Base-by-base conservation (phyloP, 2,888 invertebrate species). In the Drosophila quinaria region DNA sequence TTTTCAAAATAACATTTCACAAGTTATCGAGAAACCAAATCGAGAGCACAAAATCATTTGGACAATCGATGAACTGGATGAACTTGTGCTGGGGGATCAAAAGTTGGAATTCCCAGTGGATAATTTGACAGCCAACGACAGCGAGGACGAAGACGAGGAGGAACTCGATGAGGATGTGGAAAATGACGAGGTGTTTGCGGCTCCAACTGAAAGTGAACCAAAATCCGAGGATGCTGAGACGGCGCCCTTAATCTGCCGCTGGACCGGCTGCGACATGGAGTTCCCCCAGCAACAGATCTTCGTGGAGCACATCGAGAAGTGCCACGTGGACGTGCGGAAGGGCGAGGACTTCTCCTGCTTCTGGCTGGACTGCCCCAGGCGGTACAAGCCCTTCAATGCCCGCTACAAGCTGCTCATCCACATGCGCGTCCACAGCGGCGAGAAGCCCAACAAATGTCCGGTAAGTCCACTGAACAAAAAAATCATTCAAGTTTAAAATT, bases 401-500 rank as follows among this genome's bases (percentile, higher is more conserved):
- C 95, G 99, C 78, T 99, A 99, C 94, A 99, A 99, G 93, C 94
- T 99, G 46, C 95, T 99, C 42, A 99, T 97, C 31, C 91, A 91
- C 59, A 91, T 99, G 98, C 93, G 99, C 15, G 97, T 99, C 0
- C 99, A 99, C 92, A 98, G 98, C 19, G 99, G 99, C 4, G 99
- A 99, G 91, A 99, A 99, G 91, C 99, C 99, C 0, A 98, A 99
- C 92, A 96, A 97, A 92, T 99, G 99, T 93, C 97, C 97, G 93
- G 99, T 99, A 94, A 96, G 97, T 95, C 6, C 29, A 29, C 29
- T 5, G 29, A 29, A 8, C 19, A 25, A 25, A 25, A 25, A 25
- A 5, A 25, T 25, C 1, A 25, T 1, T 25, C 25, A 25, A 6
- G 25, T 25, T 25, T 5, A 6, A 25, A 25, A 25, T 25, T 25